Percentiles rank a stretch among this genome's conserved stretches.
Evolutionary conservation across 2,113 vertebrate species (phyloP).

Genomic region (Grantiella picta): DNA sequence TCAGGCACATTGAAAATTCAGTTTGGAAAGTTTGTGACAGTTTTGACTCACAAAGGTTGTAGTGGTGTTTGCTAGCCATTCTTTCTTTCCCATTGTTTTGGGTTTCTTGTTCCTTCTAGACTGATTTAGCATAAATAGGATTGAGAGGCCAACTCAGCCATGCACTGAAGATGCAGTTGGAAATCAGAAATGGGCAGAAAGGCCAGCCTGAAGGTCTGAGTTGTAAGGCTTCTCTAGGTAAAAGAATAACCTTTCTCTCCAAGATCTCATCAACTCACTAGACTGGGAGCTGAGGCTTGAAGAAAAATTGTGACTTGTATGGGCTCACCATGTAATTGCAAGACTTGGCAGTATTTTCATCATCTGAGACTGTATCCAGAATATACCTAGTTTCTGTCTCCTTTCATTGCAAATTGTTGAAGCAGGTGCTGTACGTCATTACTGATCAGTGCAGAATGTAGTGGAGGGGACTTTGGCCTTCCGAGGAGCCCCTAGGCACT

Average conservation of each 20-base stretch:
- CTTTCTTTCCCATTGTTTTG: not conserved
- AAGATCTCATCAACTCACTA: not conserved
- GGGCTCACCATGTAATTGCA: not conserved
- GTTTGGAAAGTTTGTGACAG: not conserved
- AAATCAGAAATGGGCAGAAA: not conserved
- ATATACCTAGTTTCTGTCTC: not conserved
- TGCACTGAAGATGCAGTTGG: not conserved
- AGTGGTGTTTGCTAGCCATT: not conserved
- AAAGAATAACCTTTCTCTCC: not conserved
- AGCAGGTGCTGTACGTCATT: constrained; percentile 21
- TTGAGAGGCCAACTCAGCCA: not conserved
- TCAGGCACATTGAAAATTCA: not conserved
- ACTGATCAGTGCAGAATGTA: not conserved
- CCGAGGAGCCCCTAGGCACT: not conserved
- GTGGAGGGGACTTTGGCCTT: constrained; percentile 18
- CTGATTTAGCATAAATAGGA: not conserved
- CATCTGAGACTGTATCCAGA: not conserved
- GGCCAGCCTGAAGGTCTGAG: not conserved
- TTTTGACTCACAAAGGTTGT: not conserved
- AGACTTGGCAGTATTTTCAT: not conserved
- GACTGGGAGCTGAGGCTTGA: not conserved
- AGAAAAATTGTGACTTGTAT: not conserved
- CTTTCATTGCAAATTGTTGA: not conserved
- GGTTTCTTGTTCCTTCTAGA: not conserved
- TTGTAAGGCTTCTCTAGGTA: not conserved